These are phyloP conservation scores for Mobula birostris DNA, from an alignment of 2,113 vertebrate genomes.

Conservation along the genomic window DNA sequence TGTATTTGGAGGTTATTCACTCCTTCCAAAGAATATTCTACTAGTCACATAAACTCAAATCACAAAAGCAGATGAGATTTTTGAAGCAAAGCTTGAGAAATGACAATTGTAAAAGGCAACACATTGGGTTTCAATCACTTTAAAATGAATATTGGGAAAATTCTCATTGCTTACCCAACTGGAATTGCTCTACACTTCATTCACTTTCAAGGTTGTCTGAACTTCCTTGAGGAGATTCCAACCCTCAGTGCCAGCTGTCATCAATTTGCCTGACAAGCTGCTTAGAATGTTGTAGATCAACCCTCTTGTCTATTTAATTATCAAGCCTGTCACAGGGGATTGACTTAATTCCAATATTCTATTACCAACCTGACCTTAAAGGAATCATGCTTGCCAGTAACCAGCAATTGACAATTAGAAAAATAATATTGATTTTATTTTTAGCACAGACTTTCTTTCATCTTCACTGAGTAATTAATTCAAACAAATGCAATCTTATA, in stretches of 20 bases:
- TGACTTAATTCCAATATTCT: constrained; percentile 33
- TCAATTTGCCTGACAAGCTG: background rate
- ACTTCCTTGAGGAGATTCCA: background rate
- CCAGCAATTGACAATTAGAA: background rate
- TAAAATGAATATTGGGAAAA: background rate
- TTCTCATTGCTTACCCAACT: background rate
- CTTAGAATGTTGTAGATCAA: background rate
- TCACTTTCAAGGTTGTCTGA: constrained; percentile 18
- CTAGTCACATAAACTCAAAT: background rate
- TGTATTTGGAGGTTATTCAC: background rate
- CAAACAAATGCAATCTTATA: too few species aligned
- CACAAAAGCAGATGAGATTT: background rate
- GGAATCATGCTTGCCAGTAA: background rate
- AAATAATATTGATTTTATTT: background rate
- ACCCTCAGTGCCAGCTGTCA: background rate
- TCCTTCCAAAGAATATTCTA: background rate
- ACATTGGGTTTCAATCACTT: background rate
- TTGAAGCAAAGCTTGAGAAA: background rate
- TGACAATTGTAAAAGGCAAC: background rate
- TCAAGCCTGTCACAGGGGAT: background rate
- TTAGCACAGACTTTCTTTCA: too few species aligned
- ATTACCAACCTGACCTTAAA: constrained; percentile 22
- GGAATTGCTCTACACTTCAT: background rate
- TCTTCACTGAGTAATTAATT: too few species aligned
- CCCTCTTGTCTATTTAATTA: background rate